phyloP scores from a whole-genome alignment of 1,140 invertebrate genomes.

The Homarus americanus region DNA sequence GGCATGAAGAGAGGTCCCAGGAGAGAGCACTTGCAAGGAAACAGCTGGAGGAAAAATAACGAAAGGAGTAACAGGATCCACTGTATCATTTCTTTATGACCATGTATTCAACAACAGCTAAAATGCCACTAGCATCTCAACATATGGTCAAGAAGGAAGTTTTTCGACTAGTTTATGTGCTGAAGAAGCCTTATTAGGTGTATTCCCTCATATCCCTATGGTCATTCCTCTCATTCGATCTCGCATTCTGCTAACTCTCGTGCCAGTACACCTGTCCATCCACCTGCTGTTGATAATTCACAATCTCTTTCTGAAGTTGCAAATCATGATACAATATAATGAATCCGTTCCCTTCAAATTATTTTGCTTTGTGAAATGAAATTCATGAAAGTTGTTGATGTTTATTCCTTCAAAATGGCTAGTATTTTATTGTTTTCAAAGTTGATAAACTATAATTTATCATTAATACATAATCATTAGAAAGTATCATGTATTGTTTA shows the following conservation, averaged over 20 bases:
- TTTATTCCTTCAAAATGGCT: slow-evolving; percentile 10
- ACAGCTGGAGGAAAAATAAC: slow-evolving; percentile 7
- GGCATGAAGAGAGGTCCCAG: slow-evolving; percentile 27
- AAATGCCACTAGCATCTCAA: slow-evolving; percentile 49
- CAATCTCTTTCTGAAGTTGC: slow-evolving; percentile 10
- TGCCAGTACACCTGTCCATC: slow-evolving; percentile 32
- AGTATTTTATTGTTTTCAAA: not conserved
- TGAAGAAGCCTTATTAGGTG: slow-evolving; percentile 40
- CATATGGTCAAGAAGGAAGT: slow-evolving; percentile 38
- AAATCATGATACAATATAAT: slow-evolving; percentile 1
- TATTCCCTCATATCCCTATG: slow-evolving; percentile 5
- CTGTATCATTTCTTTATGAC: slow-evolving; percentile 45
- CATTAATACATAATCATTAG: not conserved
- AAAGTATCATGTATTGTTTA: not conserved
- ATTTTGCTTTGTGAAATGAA: slow-evolving; percentile 23
- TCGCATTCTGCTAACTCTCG: slow-evolving; percentile 14
- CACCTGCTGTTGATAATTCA: slow-evolving; percentile 18
- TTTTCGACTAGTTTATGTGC: slow-evolving; percentile 28
- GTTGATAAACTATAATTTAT: too few species aligned
- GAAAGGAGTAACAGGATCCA: slow-evolving; percentile 25
- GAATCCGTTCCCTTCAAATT: slow-evolving; percentile 44
- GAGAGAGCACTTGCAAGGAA: slow-evolving; percentile 22
- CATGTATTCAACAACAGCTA: slow-evolving; percentile 37
- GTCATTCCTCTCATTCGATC: not conserved
- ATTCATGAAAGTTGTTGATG: not conserved